Evolutionary conservation across 2,888 invertebrate genomes (phyloP).

Genomic region (Rhyacophila evoluta): DNA sequence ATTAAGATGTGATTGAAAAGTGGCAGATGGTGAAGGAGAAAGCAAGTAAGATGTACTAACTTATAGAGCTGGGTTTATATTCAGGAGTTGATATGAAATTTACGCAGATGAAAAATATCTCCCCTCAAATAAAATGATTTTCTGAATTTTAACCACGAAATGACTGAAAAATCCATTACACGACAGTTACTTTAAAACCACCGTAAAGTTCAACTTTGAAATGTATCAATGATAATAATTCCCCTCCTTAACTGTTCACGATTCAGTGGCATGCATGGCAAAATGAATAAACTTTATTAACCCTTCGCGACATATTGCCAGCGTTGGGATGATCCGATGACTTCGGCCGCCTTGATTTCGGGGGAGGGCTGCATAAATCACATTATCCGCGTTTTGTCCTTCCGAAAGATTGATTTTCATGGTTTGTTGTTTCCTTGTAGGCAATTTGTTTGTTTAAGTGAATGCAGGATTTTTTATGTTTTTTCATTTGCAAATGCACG

Average conservation of each 20-base stretch:
- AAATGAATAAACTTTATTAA: conserved; percentile 51
- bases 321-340: conserved; percentile 19
- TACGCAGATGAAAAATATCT: neutral
- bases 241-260: neutral
- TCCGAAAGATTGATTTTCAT: conserved; percentile 55
- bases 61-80: no score
- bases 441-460: conserved; percentile 49
- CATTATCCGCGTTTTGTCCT: conserved; percentile 52
- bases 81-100: neutral
- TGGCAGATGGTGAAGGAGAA: no score
- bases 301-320: conserved; percentile 53
- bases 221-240: neutral
- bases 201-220: neutral
- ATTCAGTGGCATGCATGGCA: neutral
- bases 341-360: conserved; percentile 15
- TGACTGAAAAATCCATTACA: neutral
- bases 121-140: neutral
- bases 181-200: neutral
- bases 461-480: conserved; percentile 50
- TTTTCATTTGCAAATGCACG: conserved; percentile 54
- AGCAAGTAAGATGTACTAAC: no score
- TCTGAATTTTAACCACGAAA: neutral
- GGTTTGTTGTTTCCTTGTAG: conserved; percentile 51
- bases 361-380: conserved; percentile 50
- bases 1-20: no score